phyloP scores from a whole-genome alignment of 2,888 invertebrate species.

The Sminthurides aquaticus region DNA sequence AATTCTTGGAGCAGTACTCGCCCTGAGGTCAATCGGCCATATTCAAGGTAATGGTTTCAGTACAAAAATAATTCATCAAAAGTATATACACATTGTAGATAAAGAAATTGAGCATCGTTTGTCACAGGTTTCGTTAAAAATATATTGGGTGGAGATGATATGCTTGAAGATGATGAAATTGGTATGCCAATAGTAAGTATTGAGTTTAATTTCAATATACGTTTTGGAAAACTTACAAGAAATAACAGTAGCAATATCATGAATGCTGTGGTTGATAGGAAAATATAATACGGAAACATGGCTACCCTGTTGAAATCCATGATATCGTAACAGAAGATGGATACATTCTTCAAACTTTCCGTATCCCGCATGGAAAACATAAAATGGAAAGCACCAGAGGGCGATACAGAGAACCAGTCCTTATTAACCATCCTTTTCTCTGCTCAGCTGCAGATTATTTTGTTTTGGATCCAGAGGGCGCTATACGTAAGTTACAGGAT shows the following conservation, averaged over 20 bases:
- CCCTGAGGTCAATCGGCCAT: no score
- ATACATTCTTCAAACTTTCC: background rate
- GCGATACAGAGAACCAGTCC: background rate
- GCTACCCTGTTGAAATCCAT: slow-evolving; percentile 1
- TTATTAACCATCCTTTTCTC: background rate
- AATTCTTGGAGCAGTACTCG: no score
- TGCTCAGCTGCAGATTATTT: background rate
- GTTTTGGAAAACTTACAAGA: no score
- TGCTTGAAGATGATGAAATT: background rate
- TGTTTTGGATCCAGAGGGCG: background rate
- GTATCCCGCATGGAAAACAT: background rate
- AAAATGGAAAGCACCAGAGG: background rate
- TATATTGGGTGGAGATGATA: no score
- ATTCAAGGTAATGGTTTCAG: no score
- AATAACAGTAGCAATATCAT: no score
- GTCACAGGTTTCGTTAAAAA: no score
- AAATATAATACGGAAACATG: background rate
- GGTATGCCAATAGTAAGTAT: background rate
- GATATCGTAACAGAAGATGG: background rate
- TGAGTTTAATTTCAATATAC: no score
- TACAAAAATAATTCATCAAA: no score
- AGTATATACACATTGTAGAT: no score
- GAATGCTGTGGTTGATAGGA: background rate
- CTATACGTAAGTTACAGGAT: background rate
- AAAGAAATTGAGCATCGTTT: no score